Percentiles rank a stretch among this genome's conserved stretches.
phyloP scores from a whole-genome alignment of 2,888 invertebrate species.

The Lymantria dispar region DNA sequence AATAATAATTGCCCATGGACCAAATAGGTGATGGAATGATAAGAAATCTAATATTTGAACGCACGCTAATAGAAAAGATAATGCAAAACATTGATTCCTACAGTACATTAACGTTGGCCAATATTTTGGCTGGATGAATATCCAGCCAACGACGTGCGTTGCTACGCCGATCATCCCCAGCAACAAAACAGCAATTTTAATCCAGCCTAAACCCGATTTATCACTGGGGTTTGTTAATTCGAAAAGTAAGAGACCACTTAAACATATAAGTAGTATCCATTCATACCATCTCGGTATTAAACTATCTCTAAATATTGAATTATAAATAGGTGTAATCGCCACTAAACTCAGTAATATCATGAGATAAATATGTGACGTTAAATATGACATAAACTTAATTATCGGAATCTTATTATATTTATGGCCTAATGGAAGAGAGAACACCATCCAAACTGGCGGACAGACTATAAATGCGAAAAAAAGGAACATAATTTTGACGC shows the following conservation, averaged over 20 bases:
- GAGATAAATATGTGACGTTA: conserved; percentile 98
- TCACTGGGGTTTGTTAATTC: conserved; percentile 99
- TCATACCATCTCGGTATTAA: conserved; percentile 97
- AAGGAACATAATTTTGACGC: conserved; percentile 96
- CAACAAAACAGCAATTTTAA: conserved; percentile 92
- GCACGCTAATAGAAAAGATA: conserved; percentile 97
- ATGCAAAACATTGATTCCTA: conserved; percentile 97
- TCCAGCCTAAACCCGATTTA: conserved; percentile 97
- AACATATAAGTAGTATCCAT: conserved; percentile 96
- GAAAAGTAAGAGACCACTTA: conserved; percentile 96
- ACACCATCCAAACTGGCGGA: conserved; percentile 97
- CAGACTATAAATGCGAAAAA: conserved; percentile 96
- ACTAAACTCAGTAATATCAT: conserved; percentile 96
- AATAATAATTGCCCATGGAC: conserved; percentile 99
- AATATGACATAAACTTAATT: conserved; percentile 99
- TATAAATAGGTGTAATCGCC: conserved; percentile 93
- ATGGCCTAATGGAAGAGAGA: conserved; percentile 96
- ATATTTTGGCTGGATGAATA: conserved; percentile 85
- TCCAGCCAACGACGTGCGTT: conserved; percentile 92
- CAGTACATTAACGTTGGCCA: conserved; percentile 96
- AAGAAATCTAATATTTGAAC: conserved; percentile 98
- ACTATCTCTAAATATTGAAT: conserved; percentile 88
- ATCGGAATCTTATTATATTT: conserved; percentile 99
- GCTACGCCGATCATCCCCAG: conserved; percentile 95
- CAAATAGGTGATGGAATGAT: conserved; percentile 99